phyloP scores from a whole-genome alignment of 1,140 invertebrate genomes.

The Eriocheir sinensis region DNA sequence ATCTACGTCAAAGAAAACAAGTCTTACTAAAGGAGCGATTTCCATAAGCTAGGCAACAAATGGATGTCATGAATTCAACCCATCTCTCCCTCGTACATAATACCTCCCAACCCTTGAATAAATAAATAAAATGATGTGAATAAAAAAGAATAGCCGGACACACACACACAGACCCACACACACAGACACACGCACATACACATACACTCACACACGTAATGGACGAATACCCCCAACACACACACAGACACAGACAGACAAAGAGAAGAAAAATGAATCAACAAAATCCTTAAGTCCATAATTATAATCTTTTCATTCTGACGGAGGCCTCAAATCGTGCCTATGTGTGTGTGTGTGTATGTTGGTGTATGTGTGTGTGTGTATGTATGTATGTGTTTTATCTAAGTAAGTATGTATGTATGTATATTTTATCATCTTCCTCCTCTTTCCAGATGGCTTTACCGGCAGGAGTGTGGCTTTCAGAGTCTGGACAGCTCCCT shows the following conservation, averaged over 20 bases:
- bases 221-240: too few relatives aligned
- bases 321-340: not conserved
- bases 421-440: constrained; percentile 29
- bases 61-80: too few relatives aligned
- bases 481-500: constrained; percentile 86
- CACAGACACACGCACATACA: not conserved
- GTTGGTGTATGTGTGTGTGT: constrained; percentile 3
- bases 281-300: not conserved
- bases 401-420: not conserved
- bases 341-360: constrained; percentile 9
- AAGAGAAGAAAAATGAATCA: not conserved
- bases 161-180: not conserved
- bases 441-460: constrained; percentile 83
- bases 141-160: not conserved
- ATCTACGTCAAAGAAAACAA: too few relatives aligned
- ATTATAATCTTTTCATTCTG: not conserved
- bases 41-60: too few relatives aligned
- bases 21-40: too few relatives aligned
- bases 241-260: not conserved
- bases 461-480: constrained; percentile 85
- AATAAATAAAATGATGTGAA: not conserved
- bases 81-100: too few relatives aligned
- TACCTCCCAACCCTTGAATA: not conserved
- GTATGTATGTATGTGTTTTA: not conserved
- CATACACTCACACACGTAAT: too few relatives aligned